Evolutionary conservation across 2,888 invertebrate species (phyloP).

Genomic region (Eulithis testata): DNA sequence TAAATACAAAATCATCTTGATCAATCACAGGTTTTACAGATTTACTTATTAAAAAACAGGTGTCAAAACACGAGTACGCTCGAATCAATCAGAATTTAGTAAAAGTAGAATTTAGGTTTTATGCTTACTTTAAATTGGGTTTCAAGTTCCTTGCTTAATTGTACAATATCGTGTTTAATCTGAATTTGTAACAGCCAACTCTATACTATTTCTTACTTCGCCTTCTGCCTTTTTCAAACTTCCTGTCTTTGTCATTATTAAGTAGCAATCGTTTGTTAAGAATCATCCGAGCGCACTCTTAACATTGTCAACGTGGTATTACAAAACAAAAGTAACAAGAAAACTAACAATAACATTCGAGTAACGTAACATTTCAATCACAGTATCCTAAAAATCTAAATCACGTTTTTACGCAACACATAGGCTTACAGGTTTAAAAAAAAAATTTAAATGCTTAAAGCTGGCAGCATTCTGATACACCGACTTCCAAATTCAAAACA

Average conservation of each 20-base stretch:
- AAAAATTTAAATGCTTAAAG: no score
- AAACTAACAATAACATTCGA: conserved; percentile 19
- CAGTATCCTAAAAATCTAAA: conserved; percentile 7
- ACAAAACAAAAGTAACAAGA: conserved; percentile 11
- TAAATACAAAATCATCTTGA: conserved; percentile 32
- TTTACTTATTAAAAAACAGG: conserved; percentile 4
- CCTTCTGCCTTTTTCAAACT: no score
- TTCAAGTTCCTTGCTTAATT: no score
- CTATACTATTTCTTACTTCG: no score
- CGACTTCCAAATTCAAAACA: no score
- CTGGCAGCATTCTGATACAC: no score
- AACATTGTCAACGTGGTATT: conserved; percentile 1
- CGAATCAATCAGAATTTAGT: not conserved
- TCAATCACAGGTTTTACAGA: conserved; percentile 30
- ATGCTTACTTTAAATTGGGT: no score
- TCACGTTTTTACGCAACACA: not conserved
- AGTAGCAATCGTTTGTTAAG: no score
- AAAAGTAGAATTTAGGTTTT: no score
- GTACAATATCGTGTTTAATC: no score
- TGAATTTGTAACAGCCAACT: no score
- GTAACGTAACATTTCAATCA: conserved; percentile 21
- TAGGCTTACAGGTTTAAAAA: not conserved
- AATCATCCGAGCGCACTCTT: not conserved
- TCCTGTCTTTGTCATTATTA: no score
- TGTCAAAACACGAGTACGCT: not conserved